Conservation (phyloP, 1,140 invertebrate genomes). For the Heliconius hermathena region DNA sequence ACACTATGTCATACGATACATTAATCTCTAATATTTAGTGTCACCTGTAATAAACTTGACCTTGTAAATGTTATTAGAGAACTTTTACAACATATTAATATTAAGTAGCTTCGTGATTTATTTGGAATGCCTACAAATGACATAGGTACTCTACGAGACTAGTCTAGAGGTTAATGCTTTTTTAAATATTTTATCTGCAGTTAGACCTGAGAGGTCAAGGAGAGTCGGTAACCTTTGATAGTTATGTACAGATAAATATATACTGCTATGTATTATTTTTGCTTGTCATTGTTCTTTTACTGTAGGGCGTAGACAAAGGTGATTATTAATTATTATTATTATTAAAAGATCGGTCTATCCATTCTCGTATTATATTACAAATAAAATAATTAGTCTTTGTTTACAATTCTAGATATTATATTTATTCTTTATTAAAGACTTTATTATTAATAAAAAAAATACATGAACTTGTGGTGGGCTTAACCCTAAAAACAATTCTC, state of each 20-base stretch:
- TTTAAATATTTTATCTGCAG: neutral
- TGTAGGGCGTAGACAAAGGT: neutral
- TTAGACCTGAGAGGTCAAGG: neutral
- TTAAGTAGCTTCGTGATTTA: neutral
- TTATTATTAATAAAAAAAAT: too few species aligned
- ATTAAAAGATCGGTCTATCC: too few species aligned
- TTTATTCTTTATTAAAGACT: too few species aligned
- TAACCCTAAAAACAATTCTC: too few species aligned
- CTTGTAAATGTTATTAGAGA: neutral
- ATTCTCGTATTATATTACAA: too few species aligned
- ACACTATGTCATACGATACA: neutral
- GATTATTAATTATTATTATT: too few species aligned
- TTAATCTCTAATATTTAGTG: neutral
- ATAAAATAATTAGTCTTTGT: too few species aligned
- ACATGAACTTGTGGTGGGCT: too few species aligned
- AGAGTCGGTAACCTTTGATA: neutral
- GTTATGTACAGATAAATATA: neutral
- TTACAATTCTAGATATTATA: too few species aligned
- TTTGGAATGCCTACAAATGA: neutral
- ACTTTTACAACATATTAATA: slow-evolving; percentile 7
- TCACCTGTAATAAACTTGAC: neutral
- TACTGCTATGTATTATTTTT: neutral
- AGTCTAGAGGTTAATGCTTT: neutral
- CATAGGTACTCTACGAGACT: neutral
- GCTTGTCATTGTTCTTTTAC: neutral